Evolutionary conservation across 2,888 invertebrate genomes (phyloP), one percentile per base, ranked within the genome.

Genomic region (Leucoptera coffeella): DNA sequence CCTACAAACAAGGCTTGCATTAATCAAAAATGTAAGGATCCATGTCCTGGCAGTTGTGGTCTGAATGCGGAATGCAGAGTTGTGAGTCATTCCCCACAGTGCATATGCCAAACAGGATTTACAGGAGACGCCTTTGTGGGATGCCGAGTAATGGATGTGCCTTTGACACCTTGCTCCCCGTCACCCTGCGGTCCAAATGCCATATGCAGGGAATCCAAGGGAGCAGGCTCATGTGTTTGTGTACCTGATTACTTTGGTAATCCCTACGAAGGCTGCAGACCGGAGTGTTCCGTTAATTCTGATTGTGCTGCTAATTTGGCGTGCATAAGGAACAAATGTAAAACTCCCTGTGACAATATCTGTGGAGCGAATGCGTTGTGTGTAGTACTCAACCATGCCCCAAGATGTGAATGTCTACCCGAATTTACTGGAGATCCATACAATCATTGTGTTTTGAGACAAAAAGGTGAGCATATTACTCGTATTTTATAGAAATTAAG

Each of bases 231-330:
- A 21, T 86, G 86, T 41, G 73, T 77, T 25, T 86, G 86, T 43
- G 45, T 78, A 22, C 65, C 77, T 4, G 81, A 80, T 43, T 75
- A 80, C 45, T 72, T 80, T 32, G 88, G 88, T 29, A 82, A 85
- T 51, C 86, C 87, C 21, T 85, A 84, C 38, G 82, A 82, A 52
- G 82, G 81, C 15, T 86, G 85, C 47, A 74, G 82, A 26, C 85
- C 85, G 5, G 85, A 85, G 54, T 85, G 85, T 47, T 60, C 78
- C 1, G 57, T 82, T 4, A 85, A 83, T 51, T 78, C 82, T 2
- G 85, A 85, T 41, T 86, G 85, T 47, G 53, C 78, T 3, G 73
- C 77, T 2, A 81, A 82, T 41, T 73, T 75, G 38, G 84, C 85
- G 3, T 87, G 87, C 38, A 74, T 81, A 23, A 77, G 78, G 41